Evolutionary conservation across 1,140 invertebrate species (phyloP).

Genomic region (Drosophila pruinosa): DNA sequence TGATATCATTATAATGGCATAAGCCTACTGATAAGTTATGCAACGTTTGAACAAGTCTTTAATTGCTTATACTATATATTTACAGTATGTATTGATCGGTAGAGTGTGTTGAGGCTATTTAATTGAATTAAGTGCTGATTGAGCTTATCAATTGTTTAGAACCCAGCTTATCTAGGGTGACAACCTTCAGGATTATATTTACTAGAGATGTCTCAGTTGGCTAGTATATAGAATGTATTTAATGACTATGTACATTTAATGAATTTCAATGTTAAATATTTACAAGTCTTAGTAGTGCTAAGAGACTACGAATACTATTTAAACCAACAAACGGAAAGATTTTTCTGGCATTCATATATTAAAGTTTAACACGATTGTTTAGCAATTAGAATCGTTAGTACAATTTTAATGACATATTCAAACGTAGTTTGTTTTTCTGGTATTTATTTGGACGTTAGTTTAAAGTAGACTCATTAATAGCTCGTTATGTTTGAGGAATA

Average conservation of each 20-base stretch:
- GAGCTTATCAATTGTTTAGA: conserved; percentile 33
- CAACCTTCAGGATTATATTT: conserved; percentile 10
- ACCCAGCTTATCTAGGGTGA: conserved; percentile 40
- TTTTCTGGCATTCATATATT: not conserved
- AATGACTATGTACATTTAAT: too few species aligned
- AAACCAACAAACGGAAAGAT: too few species aligned
- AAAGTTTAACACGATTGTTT: not conserved
- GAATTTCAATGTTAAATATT: too few species aligned
- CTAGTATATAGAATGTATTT: not conserved
- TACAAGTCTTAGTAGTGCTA: too few species aligned
- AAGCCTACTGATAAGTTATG: conserved; percentile 16
- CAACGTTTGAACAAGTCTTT: not conserved
- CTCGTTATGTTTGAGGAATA: not conserved
- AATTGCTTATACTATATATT: not conserved
- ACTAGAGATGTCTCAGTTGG: not conserved
- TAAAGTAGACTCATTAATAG: conserved; percentile 19
- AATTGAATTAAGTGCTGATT: conserved; percentile 22
- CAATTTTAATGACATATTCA: conserved; percentile 15
- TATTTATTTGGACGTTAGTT: conserved; percentile 26
- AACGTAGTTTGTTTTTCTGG: conserved; percentile 11
- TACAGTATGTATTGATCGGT: not conserved
- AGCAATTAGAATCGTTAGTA: conserved; percentile 4
- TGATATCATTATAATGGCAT: conserved; percentile 1
- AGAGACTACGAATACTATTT: not conserved
- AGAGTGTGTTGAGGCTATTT: not conserved